Percentiles rank a stretch among this genome's conserved stretches.
phyloP scores from a whole-genome alignment of 2,888 invertebrate genomes.

The Idaea aversata region DNA sequence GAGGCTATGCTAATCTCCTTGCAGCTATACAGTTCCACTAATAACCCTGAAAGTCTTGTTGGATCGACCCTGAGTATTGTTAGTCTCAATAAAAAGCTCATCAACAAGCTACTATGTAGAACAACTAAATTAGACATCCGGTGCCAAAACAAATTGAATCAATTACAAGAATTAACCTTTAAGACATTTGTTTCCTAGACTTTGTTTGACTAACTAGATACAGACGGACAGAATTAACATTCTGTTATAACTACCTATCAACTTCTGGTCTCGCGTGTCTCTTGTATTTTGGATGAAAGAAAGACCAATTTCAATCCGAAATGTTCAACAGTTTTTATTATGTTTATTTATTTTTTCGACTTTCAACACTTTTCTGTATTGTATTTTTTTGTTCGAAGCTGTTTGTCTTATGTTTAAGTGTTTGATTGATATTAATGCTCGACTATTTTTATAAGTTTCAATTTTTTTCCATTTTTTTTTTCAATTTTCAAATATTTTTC shows the following conservation, averaged over 20 bases:
- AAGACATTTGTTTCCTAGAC: conserved; percentile 16
- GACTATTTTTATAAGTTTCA: no score
- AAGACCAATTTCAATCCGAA: no score
- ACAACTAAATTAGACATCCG: conserved; percentile 32
- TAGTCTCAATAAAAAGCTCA: conserved; percentile 30
- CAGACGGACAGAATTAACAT: neutral
- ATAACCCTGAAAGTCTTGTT: conserved; percentile 13
- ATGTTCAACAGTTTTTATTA: no score
- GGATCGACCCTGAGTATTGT: conserved; percentile 28
- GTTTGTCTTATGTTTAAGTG: no score
- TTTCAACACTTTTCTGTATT: no score
- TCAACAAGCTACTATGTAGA: conserved; percentile 26
- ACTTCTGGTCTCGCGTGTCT: neutral
- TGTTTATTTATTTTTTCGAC: no score
- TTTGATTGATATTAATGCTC: no score
- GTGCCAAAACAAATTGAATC: conserved; percentile 28
- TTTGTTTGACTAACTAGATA: neutral
- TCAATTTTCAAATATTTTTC: no score
- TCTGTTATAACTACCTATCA: neutral
- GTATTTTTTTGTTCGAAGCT: no score
- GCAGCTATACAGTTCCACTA: conserved; percentile 10
- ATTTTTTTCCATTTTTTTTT: no score
- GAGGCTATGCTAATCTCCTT: neutral
- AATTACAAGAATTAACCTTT: conserved; percentile 30
- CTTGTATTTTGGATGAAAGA: neutral